Conservation (phyloP, 2,113 vertebrate genomes). For the Campylorhamphus procurvoides region DNA sequence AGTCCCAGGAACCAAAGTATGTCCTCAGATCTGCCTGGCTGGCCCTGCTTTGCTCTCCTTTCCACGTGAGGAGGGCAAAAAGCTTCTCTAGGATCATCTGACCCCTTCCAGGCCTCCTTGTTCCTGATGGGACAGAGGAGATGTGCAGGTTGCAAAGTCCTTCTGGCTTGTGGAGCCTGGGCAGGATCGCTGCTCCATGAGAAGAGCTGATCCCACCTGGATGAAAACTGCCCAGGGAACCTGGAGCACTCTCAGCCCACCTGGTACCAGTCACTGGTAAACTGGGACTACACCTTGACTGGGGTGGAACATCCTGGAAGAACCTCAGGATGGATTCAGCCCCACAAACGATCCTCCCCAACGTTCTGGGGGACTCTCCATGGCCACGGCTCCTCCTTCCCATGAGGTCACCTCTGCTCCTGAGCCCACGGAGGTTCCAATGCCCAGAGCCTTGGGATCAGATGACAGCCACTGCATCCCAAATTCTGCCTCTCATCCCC, state of each 20-base stretch:
- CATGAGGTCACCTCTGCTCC: not conserved
- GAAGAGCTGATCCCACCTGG: not conserved
- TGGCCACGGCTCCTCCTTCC: not conserved
- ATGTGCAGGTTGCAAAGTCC: not conserved
- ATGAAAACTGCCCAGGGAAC: not conserved
- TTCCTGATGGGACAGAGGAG: not conserved
- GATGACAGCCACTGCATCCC: not conserved
- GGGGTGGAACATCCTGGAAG: not conserved
- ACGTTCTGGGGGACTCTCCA: not conserved
- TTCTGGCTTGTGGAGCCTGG: accelerated
- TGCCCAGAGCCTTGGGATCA: not conserved
- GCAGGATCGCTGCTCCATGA: not conserved
- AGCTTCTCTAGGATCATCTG: not conserved
- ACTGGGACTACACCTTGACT: not conserved
- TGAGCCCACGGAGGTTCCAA: not conserved
- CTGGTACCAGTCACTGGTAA: not conserved
- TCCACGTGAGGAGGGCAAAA: not conserved
- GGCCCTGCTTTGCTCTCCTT: not conserved
- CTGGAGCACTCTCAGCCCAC: not conserved
- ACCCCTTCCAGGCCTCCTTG: not conserved
- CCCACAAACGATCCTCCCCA: accelerated
- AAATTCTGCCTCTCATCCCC: not conserved
- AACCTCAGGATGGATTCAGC: not conserved
- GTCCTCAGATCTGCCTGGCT: not conserved
- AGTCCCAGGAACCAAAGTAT: not conserved